Evolutionary conservation across 1,140 invertebrate genomes (phyloP).

Genomic region (Tachypleus tridentatus): DNA sequence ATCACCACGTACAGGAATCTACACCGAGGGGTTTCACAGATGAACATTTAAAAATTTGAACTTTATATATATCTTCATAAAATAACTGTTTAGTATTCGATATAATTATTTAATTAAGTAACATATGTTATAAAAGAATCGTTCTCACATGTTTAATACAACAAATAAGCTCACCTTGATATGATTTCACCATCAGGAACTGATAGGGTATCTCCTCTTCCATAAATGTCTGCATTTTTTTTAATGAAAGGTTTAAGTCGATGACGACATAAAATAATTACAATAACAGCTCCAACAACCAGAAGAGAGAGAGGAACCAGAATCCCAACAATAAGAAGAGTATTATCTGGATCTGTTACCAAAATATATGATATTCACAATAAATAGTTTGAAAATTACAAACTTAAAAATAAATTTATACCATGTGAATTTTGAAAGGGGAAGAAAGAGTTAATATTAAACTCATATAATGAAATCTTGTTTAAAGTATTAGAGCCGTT

Average conservation of each 20-base stretch:
- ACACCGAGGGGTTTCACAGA: no score
- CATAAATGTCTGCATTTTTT: conserved; percentile 7
- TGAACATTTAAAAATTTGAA: no score
- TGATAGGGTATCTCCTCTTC: conserved; percentile 23
- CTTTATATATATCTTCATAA: no score
- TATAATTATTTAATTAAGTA: not conserved
- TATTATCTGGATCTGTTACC: conserved; percentile 74
- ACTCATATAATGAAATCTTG: no score
- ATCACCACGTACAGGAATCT: no score
- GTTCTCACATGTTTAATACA: no score
- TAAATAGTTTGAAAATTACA: no score
- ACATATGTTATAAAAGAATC: no score
- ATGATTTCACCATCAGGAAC: conserved; percentile 23
- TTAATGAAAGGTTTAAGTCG: conserved; percentile 34
- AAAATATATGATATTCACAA: conserved; percentile 41
- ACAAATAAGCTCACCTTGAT: conserved; percentile 6
- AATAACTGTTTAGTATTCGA: conserved; percentile 1
- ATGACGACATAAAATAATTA: conserved; percentile 29
- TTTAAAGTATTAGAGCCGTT: no score
- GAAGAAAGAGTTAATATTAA: no score
- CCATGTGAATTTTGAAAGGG: no score
- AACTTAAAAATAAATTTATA: no score
- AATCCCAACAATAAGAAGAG: conserved; percentile 59
- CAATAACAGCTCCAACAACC: conserved; percentile 37
- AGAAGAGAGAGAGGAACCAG: conserved; percentile 49